Percentiles rank a stretch among this genome's conserved stretches.
Conservation (phyloP, 2,888 invertebrate genomes). For the Epirrhoe alternata region DNA sequence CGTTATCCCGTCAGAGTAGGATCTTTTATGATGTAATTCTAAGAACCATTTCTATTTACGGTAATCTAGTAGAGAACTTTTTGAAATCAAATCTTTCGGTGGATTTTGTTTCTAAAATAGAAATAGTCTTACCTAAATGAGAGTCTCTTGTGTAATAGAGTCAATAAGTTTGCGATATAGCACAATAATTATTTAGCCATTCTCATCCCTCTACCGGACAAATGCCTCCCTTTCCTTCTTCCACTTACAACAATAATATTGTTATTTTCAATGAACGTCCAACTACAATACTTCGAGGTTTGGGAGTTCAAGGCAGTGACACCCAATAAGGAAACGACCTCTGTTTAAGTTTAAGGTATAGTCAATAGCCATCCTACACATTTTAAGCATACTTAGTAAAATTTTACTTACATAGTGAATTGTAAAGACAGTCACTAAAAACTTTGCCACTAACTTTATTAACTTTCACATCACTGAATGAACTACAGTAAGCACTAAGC, state of each 20-base stretch:
- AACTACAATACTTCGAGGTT: constrained; percentile 30
- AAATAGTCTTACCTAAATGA: not conserved
- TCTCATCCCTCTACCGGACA: too few relatives aligned
- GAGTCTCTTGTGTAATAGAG: not conserved
- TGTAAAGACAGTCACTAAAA: not conserved
- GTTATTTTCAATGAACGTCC: constrained; percentile 13
- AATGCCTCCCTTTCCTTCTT: too few relatives aligned
- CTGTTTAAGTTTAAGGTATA: constrained; percentile 32
- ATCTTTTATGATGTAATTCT: constrained; percentile 59
- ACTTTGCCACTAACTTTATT: constrained; percentile 3
- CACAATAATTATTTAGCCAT: too few relatives aligned
- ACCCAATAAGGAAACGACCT: constrained; percentile 64
- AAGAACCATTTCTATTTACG: constrained; percentile 39
- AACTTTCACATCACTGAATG: not conserved
- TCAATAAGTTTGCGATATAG: not conserved
- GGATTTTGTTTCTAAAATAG: not conserved
- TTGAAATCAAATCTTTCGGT: constrained; percentile 11
- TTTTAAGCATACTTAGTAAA: not conserved
- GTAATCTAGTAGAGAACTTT: constrained; percentile 10
- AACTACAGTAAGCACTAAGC: not conserved
- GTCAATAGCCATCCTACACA: constrained; percentile 5
- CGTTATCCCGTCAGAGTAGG: constrained; percentile 65
- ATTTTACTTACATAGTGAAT: not conserved
- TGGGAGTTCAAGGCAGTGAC: constrained; percentile 63
- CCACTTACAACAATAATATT: constrained; percentile 2